Conservation (phyloP, 2,888 invertebrate species). For the Helleia helle region DNA sequence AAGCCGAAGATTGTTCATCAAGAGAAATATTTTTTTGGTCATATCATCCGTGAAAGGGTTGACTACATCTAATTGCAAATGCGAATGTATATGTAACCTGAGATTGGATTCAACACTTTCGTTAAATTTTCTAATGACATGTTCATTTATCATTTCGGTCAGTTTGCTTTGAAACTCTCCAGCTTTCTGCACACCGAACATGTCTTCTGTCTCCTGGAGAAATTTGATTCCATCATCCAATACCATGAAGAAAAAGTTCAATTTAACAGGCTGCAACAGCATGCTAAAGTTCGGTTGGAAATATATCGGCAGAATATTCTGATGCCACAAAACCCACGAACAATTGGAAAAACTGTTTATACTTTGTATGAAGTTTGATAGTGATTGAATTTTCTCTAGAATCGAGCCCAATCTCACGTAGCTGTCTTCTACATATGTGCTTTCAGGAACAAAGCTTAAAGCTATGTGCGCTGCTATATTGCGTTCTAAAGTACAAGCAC, state of each 20-base stretch:
- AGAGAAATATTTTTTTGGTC: conserved; percentile 77
- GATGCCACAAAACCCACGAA: conserved; percentile 87
- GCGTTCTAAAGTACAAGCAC: conserved; percentile 77
- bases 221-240: conserved; percentile 55
- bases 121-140: conserved; percentile 81
- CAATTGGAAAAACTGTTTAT: conserved; percentile 79
- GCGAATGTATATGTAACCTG: conserved; percentile 92
- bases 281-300: conserved; percentile 81
- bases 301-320: conserved; percentile 83
- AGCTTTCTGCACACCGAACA: conserved; percentile 36
- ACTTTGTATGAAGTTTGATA: conserved; percentile 74
- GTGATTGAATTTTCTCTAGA: conserved; percentile 77
- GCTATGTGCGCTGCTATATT: conserved; percentile 79
- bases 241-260: conserved; percentile 63
- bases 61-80: conserved; percentile 83
- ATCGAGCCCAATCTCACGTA: conserved; percentile 74
- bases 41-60: conserved; percentile 82
- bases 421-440: conserved; percentile 76
- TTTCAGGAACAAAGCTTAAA: conserved; percentile 77
- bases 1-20: conserved; percentile 69
- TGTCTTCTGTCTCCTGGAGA: conserved; percentile 46
- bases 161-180: conserved; percentile 45
- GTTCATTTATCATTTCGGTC: conserved; percentile 63
- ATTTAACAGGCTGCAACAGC: conserved; percentile 77
- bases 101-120: conserved; percentile 94